Evolutionary conservation across 2,888 invertebrate genomes (phyloP).

Genomic region (Mylabris sibirica): DNA sequence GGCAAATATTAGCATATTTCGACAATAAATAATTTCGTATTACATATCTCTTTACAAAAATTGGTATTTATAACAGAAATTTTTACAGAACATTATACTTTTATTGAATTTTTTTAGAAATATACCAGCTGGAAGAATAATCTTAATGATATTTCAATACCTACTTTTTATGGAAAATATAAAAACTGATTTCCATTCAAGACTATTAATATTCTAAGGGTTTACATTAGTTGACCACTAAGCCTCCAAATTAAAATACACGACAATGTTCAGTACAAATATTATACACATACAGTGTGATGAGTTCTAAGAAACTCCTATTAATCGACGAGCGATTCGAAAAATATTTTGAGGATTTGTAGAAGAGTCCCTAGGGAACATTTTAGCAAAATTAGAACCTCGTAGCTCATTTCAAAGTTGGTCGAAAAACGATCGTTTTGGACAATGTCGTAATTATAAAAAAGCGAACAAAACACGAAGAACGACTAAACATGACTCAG

Average conservation of each 20-base stretch:
- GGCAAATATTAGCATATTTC: constrained; percentile 20
- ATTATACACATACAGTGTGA: too few species aligned
- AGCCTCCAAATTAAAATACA: not conserved
- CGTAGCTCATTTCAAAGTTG: too few species aligned
- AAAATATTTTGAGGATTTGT: too few species aligned
- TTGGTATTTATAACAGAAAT: not conserved
- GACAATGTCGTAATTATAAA: too few species aligned
- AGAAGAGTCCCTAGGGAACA: too few species aligned
- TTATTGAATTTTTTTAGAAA: too few species aligned
- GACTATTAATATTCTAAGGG: not conserved
- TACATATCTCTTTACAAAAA: constrained; percentile 15
- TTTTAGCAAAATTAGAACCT: too few species aligned
- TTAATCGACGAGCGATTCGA: not conserved
- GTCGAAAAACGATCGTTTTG: too few species aligned
- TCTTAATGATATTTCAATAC: not conserved
- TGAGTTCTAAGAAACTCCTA: too few species aligned
- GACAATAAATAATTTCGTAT: constrained; percentile 21
- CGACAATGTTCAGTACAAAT: not conserved
- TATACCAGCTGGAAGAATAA: too few species aligned
- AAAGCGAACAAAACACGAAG: too few species aligned
- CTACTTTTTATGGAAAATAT: not conserved
- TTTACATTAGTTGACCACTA: not conserved
- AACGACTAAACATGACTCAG: too few species aligned
- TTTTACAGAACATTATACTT: not conserved
- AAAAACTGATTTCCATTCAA: constrained; percentile 1